phyloP scores from a whole-genome alignment of 35 echinoderm and acorn worm genomes.

The Apostichopus californicus region DNA sequence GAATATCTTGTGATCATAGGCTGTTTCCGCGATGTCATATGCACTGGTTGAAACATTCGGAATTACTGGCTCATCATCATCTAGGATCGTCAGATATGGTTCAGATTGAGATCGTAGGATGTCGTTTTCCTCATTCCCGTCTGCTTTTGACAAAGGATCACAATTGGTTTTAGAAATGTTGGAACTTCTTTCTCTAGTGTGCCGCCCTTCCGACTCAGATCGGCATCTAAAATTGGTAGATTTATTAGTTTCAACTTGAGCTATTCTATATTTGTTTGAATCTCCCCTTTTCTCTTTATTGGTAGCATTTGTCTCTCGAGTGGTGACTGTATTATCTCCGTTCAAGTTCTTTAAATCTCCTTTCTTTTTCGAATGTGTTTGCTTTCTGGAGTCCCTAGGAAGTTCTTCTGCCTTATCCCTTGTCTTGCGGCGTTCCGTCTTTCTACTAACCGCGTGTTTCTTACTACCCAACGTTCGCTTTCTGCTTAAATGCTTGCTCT shows the following conservation, averaged over 20 bases:
- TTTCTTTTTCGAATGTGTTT: background rate
- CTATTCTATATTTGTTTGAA: too few relatives aligned
- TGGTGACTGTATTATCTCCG: too few relatives aligned
- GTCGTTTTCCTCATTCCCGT: background rate
- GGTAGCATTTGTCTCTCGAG: background rate
- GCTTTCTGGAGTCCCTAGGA: background rate
- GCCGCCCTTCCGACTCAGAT: too few relatives aligned
- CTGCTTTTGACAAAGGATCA: background rate
- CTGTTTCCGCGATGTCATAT: background rate
- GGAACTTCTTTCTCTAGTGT: background rate
- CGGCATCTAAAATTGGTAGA: too few relatives aligned
- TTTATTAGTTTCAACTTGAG: too few relatives aligned
- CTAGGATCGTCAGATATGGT: slow-evolving; percentile 1
- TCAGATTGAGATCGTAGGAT: background rate
- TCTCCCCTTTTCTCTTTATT: background rate
- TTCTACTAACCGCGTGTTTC: background rate
- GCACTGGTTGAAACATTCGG: background rate
- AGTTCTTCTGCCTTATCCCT: background rate
- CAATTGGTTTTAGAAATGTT: background rate
- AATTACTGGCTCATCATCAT: background rate
- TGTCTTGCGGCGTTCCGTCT: background rate
- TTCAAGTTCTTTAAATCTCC: background rate
- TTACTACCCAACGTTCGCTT: background rate
- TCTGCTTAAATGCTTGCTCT: background rate
- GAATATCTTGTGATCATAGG: background rate